A percentile compares a stretch with the other conserved stretches of the same genome.
Conservation (phyloP, 2,797 vertebrate genomes). For the Amblyopsis hoosieri region DNA sequence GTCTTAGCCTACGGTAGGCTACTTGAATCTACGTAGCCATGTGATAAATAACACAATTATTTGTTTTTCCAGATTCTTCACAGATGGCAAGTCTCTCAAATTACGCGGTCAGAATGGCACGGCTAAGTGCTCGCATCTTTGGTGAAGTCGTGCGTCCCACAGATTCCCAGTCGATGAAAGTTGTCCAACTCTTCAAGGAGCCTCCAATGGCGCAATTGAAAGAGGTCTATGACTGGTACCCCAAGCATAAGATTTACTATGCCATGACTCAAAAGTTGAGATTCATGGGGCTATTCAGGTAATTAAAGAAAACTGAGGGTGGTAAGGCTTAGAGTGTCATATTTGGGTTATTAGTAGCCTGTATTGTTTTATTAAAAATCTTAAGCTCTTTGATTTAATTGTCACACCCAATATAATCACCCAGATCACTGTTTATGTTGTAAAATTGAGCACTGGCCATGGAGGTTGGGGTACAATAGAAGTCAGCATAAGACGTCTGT, state of each 20-base stretch:
- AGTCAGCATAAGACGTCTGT: too few species aligned
- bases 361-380: too few species aligned
- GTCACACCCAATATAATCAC: too few species aligned
- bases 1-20: too few species aligned
- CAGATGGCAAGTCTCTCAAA: conserved; percentile 77
- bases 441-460: too few species aligned
- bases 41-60: not conserved
- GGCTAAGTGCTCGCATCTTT: conserved; percentile 90
- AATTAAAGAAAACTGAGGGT: not conserved
- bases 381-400: too few species aligned
- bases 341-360: too few species aligned
- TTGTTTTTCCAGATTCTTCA: conserved; percentile 1
- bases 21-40: too few species aligned
- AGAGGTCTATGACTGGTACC: conserved; percentile 92
- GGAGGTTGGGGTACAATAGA: too few species aligned
- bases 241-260: conserved; percentile 87
- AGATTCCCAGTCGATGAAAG: conserved; percentile 88
- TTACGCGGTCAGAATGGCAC: conserved; percentile 87
- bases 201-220: conserved; percentile 82
- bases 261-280: conserved; percentile 86
- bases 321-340: too few species aligned
- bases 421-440: too few species aligned
- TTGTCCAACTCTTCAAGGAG: conserved; percentile 89
- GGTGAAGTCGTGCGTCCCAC: conserved; percentile 86
- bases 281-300: conserved; percentile 93